Evolutionary conservation across 2,113 vertebrate genomes (phyloP).

Genomic region (Pseudonaja textilis): DNA sequence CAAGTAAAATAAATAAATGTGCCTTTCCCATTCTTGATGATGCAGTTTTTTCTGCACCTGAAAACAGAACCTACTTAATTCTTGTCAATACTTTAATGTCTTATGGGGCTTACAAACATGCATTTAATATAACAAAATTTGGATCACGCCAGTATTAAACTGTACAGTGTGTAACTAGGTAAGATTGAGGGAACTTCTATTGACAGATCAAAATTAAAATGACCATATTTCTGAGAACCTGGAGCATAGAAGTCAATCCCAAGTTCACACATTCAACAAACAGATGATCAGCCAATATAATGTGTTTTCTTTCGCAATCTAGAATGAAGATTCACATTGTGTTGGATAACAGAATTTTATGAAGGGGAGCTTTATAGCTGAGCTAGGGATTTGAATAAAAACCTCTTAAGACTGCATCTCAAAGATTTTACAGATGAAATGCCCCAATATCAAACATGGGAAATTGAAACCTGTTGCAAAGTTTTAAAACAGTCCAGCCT

Average conservation of each 20-base stretch:
- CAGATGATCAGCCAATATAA: not conserved
- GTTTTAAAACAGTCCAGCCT: not conserved
- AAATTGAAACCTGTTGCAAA: not conserved
- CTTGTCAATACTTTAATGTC: not conserved
- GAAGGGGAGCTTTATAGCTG: not conserved
- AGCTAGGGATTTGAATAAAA: not conserved
- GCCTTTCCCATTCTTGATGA: not conserved
- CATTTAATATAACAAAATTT: not conserved
- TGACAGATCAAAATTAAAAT: not conserved
- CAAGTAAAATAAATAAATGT: not conserved
- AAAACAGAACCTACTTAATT: not conserved
- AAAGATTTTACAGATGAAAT: not conserved
- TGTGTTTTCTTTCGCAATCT: not conserved
- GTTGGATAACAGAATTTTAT: not conserved
- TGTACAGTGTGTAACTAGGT: not conserved
- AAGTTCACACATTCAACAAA: not conserved
- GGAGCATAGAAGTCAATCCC: not conserved
- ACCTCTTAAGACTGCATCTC: not conserved
- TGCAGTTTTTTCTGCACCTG: not conserved
- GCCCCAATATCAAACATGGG: not conserved
- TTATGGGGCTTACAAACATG: not conserved
- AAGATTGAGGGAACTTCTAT: not conserved
- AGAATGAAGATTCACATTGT: not conserved
- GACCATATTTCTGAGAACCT: not conserved
- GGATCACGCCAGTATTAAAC: not conserved